Conservation (phyloP, 1,140 invertebrate species). For the Bombus balteatus region DNA sequence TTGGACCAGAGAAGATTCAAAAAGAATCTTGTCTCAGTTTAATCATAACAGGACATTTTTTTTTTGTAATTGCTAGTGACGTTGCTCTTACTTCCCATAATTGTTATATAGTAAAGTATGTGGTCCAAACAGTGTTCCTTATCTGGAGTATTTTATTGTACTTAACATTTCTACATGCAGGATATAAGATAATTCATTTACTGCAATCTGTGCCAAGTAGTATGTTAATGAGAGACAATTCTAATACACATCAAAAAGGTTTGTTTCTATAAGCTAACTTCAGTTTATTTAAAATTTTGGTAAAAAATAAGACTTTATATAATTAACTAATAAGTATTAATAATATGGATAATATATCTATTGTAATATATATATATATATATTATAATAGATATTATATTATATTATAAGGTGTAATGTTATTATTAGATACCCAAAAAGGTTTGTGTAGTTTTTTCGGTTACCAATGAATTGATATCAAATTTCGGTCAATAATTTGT, state of each 20-base stretch:
- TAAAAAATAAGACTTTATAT: neutral
- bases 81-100: constrained; percentile 83
- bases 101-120: constrained; percentile 82
- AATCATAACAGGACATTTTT: constrained; percentile 85
- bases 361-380: no score
- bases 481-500: no score
- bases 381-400: no score
- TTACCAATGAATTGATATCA: no score
- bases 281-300: neutral
- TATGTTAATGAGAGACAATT: constrained; percentile 78
- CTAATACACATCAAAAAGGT: constrained; percentile 82
- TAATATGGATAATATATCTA: no score
- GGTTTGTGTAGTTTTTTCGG: no score
- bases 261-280: constrained; percentile 1
- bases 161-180: constrained; percentile 83
- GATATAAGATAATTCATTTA: constrained; percentile 82
- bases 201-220: constrained; percentile 81
- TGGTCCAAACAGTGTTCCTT: constrained; percentile 84
- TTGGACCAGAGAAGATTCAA: constrained; percentile 82
- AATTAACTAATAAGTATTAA: neutral
- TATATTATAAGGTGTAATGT: no score
- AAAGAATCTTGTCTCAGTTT: constrained; percentile 84
- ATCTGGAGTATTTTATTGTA: constrained; percentile 85
- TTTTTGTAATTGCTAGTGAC: constrained; percentile 83
- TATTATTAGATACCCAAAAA: no score